Evolutionary conservation across 23 tunicate genomes (phyloP), one percentile per base, ranked within the genome.

Genomic region (Botrylloides violaceus): DNA sequence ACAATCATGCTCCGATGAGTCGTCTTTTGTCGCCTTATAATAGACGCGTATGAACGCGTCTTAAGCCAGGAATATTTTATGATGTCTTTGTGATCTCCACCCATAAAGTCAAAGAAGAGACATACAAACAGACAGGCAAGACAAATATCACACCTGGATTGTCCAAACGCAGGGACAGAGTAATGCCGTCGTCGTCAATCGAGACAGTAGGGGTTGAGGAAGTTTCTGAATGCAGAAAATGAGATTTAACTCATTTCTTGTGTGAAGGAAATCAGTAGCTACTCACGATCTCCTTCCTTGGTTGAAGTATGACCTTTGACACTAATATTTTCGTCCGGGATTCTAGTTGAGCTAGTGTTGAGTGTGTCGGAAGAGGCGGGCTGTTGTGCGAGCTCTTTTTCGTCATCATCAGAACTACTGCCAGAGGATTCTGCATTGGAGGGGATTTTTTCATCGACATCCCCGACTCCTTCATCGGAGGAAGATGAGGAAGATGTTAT

Each of bases 391-490:
- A 15, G 53, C 53, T 43, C 38, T 34, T 76, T 70, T 76, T n/a
- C 49, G 48, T 76, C 80, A 19, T 27, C 30, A 34, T 76, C 80
- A 0, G 70, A 61, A 35, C 53, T 43, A 27, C 71, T 76, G 18
- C 56, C 28, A 22, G 71, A 59, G 35, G 71, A 61, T 15, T 50
- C 39, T 20, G 64, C 27, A 36, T 55, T 60, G 22, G 71, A 38
- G 53, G 65, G 57, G 1, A 28, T 3, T 56, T 76, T 35, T 49
- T 59, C 32, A n/a, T n/a, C n/a, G 26, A 61, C 48, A 4, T 63
- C 80, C 22, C 71, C 66, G 32, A 63, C 59, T 25, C 80, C 59
- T 61, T 63, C 74, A 25, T 68, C 74, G 57, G 74, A 68, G 4
- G 74, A 68, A 4, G 56, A 36, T 0, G 74, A 35, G 25, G 74